These are phyloP conservation scores for Plebejus anna DNA, from an alignment of 2,888 invertebrate genomes.

Conservation along the genomic window DNA sequence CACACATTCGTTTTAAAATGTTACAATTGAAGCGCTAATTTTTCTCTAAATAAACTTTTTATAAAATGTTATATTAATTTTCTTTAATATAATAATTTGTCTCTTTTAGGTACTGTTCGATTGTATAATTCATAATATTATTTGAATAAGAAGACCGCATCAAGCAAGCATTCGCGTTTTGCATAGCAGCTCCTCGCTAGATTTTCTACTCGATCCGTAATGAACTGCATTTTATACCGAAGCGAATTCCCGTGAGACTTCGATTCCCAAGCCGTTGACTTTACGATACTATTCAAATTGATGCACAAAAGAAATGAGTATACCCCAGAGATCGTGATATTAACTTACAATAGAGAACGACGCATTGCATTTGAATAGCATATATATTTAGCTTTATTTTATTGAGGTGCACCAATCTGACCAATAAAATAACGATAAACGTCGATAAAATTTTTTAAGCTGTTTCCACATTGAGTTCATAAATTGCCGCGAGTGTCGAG, in stretches of 20 bases:
- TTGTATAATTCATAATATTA: not conserved
- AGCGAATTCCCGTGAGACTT: conserved; percentile 21
- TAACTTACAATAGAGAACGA: conserved; percentile 37
- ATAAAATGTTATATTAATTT: not conserved
- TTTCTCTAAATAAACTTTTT: not conserved
- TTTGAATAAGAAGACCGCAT: not conserved
- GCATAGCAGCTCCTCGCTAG: not conserved
- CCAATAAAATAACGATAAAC: not conserved
- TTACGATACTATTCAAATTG: conserved; percentile 51
- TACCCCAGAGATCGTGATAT: conserved; percentile 40
- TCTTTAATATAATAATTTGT: not conserved
- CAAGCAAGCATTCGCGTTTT: not conserved
- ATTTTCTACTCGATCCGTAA: not conserved
- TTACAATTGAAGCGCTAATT: not conserved
- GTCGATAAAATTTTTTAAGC: not conserved
- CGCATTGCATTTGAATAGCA: conserved; percentile 23
- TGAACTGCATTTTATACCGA: conserved; percentile 5
- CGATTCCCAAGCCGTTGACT: conserved; percentile 32
- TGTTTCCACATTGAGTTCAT: too few species aligned
- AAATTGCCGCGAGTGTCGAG: not conserved
- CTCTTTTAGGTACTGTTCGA: not conserved
- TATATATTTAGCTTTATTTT: not conserved
- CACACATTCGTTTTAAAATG: not conserved
- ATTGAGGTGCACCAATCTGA: not conserved
- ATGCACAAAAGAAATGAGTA: conserved; percentile 56